Conservation (phyloP, 1,140 invertebrate species). For the Schmidtea mediterranea region DNA sequence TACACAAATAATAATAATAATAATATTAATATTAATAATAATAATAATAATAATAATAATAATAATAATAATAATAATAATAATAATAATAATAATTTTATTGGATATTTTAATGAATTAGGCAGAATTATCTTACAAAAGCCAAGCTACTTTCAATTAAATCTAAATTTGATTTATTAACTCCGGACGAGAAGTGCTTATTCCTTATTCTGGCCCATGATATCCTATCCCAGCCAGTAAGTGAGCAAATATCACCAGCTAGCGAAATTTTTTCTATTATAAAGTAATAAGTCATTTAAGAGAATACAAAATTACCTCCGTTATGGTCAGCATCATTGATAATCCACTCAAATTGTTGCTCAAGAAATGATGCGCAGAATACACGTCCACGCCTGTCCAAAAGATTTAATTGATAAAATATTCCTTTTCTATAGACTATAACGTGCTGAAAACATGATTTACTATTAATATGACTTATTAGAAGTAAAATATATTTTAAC, state of each 20-base stretch:
- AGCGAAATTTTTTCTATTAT: constrained; percentile 18
- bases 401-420: constrained; percentile 26
- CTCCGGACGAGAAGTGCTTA: constrained; percentile 22
- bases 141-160: constrained; percentile 27
- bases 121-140: constrained; percentile 22
- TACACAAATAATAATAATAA: no score
- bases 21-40: no score
- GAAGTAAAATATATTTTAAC: background rate
- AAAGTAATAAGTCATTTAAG: constrained; percentile 2
- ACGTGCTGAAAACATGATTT: constrained; percentile 19
- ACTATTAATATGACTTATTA: constrained; percentile 13
- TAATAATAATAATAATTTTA: no score
- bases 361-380: constrained; percentile 19
- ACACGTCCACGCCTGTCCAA: constrained; percentile 26
- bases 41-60: no score
- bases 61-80: no score
- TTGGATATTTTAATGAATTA: no score
- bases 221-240: constrained; percentile 27
- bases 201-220: constrained; percentile 27
- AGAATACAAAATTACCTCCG: constrained; percentile 12
- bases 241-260: constrained; percentile 22
- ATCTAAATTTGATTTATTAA: constrained; percentile 27
- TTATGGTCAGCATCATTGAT: constrained; percentile 24
- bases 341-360: constrained; percentile 29
- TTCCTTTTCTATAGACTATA: constrained; percentile 19